phyloP scores from a whole-genome alignment of 2,797 vertebrate species.

The Chiloscyllium punctatum region DNA sequence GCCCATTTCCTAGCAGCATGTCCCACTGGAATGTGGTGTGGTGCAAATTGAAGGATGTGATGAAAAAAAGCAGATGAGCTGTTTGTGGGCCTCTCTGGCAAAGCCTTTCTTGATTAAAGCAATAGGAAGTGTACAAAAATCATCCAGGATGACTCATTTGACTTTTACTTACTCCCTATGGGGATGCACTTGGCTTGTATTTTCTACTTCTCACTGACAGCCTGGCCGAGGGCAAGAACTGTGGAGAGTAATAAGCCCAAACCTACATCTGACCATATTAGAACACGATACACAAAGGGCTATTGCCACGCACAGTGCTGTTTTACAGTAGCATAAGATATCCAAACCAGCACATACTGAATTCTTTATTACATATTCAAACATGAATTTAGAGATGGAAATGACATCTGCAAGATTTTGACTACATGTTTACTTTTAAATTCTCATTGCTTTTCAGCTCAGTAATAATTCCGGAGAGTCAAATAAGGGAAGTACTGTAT shows the following conservation, averaged over 20 bases:
- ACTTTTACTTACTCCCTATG: background rate
- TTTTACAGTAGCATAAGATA: background rate
- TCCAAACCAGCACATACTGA: background rate
- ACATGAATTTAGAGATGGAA: background rate
- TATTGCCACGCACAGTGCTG: background rate
- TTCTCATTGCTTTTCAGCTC: slow-evolving; percentile 14
- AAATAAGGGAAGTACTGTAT: slow-evolving; percentile 9
- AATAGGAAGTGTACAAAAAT: slow-evolving; percentile 16
- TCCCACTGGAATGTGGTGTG: background rate
- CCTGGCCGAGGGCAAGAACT: background rate
- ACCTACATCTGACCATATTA: background rate
- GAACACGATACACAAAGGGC: background rate
- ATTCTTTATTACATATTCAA: background rate
- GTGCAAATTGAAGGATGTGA: background rate
- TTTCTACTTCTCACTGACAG: background rate
- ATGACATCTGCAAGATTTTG: background rate
- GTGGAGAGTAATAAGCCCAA: background rate
- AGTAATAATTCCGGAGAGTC: background rate
- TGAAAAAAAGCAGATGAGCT: background rate
- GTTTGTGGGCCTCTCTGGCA: background rate
- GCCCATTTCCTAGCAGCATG: background rate
- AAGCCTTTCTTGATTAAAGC: background rate
- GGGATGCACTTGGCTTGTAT: background rate
- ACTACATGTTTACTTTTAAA: background rate
- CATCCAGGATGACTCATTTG: slow-evolving; percentile 7